Evolutionary conservation across 2,888 invertebrate genomes (phyloP), one percentile per base, ranked within the genome.

Genomic region (Scaptomyza polygonia): DNA sequence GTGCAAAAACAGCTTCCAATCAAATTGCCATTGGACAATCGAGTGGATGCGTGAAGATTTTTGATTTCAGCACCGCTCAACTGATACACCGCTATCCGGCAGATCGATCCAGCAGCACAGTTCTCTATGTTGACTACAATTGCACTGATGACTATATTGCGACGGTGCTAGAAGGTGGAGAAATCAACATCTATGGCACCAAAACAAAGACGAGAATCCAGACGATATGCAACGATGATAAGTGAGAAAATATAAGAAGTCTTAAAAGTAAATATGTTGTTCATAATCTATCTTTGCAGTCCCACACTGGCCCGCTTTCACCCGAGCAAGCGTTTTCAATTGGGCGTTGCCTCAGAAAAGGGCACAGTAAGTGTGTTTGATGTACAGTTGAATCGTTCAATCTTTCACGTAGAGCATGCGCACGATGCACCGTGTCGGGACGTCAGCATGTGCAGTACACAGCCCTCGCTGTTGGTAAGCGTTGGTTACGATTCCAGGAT

Each of bases 401-500:
- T 90, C 18, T 91, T 89, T 47, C 77, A 88, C 32, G 71, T 86
- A 0, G 52, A 62, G 7, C 88, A 91, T 44, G 89, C 89, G 0
- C 92, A 92, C 65, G 75, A 72, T 16, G 90, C 92, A 0, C 91
- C 91, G 0, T 91, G 92, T 43, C 88, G 90, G 4, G 92, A 92
- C 69, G 67, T 92, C 6, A 90, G 87, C 61, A 91, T 91, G 88
- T 89, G 89, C 14, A 76, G 82, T 5, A 67, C 77, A 0, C 69
- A 81, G 36, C 91, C 91, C 0, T 87, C 90, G 52, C 68, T 88
- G 21, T 69, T 92, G 47, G 72, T 91, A 39, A 91, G 89, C 58
- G 91, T 89, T n/a, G 92, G 92, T 1, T 92, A 89, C 52, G 92
- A 92, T 67, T 90, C 89, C 57, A 73, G 86, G 11, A 88, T 92